Base-by-base conservation (phyloP, 2,888 invertebrate genomes). In the Diplolepis rosae region DNA sequence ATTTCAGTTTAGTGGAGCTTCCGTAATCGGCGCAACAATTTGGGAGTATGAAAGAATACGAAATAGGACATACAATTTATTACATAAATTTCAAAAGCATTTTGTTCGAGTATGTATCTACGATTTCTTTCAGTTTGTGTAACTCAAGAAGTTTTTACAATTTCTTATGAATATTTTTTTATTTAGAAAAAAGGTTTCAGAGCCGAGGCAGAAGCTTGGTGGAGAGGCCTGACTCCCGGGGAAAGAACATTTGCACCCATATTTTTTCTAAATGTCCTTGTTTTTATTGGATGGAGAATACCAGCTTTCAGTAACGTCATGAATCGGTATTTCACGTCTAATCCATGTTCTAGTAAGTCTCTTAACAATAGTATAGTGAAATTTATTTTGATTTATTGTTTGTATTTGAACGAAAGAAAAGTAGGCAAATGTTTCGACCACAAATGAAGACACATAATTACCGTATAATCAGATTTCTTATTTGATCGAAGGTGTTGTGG, bases 301-400 rank as follows among this genome's bases (percentile, higher is more conserved):
- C 95, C 94, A 9, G 83, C 91, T 13, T 87, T 95, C 30, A 93
- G 94, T 70, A 91, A 92, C 1, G 88, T 91, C 18, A 96, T 98
- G 96, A 86, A 94, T 61, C 93, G 92, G 85, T 97, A 96, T 89
- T 98, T 98, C 89, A 93, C 94, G 83, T 94, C 95, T 68, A 94
- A 94, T 89, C 96, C 97, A 45, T 92, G 92, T 22, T 93, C 94
- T 80, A 91, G 94, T 95, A 90, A 90, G 93, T 90, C 52, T 52
- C 11, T 6, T 48, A 18, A 7, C 1, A 48, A 48, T n/a, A 48
- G 22, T 48, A 48, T 18, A 48, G 18, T 18, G 4, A 11, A 9
- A 11, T 48, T 18, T 1, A 4, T 4, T 2, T 48, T 48, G 11
- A 1, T 48, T 1, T 48, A 48, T 48, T 45, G 9, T 2, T 18